Conservation (phyloP, 1,140 invertebrate genomes). For the Hyles euphorbiae region DNA sequence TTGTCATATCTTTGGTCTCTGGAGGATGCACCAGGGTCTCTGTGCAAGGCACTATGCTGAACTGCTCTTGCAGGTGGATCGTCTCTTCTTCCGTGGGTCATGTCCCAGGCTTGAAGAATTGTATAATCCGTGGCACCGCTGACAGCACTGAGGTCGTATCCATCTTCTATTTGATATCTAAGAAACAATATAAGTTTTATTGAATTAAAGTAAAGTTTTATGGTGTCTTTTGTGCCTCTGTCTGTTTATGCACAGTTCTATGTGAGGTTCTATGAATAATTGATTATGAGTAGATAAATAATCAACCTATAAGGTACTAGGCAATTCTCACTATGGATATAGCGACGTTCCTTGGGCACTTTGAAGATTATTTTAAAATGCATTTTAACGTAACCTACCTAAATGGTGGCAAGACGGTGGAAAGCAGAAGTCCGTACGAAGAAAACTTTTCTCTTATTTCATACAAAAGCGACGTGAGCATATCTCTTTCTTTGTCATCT, state of each 20-base stretch:
- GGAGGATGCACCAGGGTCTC: conserved; percentile 51
- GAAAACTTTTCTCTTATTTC: conserved; percentile 67
- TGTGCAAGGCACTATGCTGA: conserved; percentile 61
- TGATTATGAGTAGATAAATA: no score
- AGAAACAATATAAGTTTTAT: not conserved
- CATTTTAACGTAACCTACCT: conserved; percentile 31
- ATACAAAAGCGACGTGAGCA: conserved; percentile 63
- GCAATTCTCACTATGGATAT: no score
- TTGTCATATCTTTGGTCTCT: conserved; percentile 65
- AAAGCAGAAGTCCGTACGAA: conserved; percentile 55
- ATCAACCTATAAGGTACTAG: no score
- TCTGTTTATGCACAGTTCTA: no score
- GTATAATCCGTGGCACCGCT: conserved; percentile 66
- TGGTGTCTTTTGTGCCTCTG: no score
- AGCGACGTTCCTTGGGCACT: no score
- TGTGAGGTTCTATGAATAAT: no score
- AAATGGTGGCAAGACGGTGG: conserved; percentile 59
- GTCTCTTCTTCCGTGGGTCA: conserved; percentile 54
- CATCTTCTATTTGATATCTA: conserved; percentile 72
- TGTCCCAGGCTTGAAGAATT: conserved; percentile 68
- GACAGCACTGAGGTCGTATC: conserved; percentile 64
- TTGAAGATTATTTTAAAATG: no score
- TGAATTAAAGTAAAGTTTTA: not conserved
- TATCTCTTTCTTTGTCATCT: conserved; percentile 64
- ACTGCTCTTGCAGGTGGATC: conserved; percentile 53